Base-by-base conservation (phyloP, 2,888 invertebrate species). In the Drosophila quinaria region DNA sequence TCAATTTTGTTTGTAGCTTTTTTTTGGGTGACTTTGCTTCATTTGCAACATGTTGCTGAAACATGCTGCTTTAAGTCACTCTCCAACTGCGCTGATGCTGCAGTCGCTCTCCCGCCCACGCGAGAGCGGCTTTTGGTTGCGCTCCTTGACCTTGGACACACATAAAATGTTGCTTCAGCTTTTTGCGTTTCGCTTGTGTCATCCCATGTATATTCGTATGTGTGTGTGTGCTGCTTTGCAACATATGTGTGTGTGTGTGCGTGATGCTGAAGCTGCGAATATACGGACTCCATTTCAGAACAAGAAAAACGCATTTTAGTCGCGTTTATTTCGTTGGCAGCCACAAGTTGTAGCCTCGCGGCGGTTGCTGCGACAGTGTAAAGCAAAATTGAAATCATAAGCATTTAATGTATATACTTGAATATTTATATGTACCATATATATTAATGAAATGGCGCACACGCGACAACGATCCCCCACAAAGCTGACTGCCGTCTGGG, bases 71-170 rank as follows among this genome's bases (percentile, higher is more conserved):
- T 17, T 10, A 44, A 8, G 33, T 15, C 15, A 46, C 35, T 63
- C 58, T 29, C 35, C 0, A 59, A 51, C 29, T 52, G 62, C 55
- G 64, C 39, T 60, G 78, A 61, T 74, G 78, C 73, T 76, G 78
- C 61, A 62, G 15, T 37, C 61, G 42, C 70, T 70, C 64, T 70
- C 37, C 8, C 78, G 68, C 76, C 70, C 69, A 72, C 81, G 59
- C 74, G 69, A 37, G 46, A 78, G 78, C 68, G 39, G 31, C 68
- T 70, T 68, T 46, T 49, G 67, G 66, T 63, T 63, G 66, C 74
- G 80, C 86, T 86, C 80, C 86, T 88, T 86, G 88, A 86, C 86
- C 86, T 86, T 86, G 86, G 86, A 60, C 76, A 85, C 77, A 68
- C 67, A 71, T 77, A 70, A 70, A 77, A 80, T 76, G 79, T 73